These are phyloP conservation scores for Alentia gelatinosa DNA, from an alignment of 2,888 invertebrate species.

Conservation along the genomic window DNA sequence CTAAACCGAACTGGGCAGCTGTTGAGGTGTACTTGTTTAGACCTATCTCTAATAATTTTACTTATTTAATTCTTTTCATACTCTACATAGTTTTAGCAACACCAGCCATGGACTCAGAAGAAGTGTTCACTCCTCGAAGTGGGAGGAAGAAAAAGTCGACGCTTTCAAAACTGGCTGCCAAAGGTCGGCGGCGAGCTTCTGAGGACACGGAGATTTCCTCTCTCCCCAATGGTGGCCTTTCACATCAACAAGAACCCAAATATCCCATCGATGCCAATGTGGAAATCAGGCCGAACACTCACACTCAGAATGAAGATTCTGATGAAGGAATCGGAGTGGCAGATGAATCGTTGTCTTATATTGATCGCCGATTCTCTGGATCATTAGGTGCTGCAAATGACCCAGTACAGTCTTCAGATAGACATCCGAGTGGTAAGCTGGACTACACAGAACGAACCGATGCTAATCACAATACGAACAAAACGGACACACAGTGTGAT, in stretches of 20 bases:
- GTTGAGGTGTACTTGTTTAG: neutral
- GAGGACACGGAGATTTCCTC: neutral
- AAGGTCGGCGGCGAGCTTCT: neutral
- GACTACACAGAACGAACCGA: neutral
- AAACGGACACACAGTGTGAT: neutral
- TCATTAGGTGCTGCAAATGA: neutral
- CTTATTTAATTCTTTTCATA: neutral
- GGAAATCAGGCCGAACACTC: neutral
- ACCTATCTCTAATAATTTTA: neutral
- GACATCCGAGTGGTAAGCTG: neutral
- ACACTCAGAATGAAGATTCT: conserved; percentile 45
- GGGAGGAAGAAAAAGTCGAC: conserved; percentile 57
- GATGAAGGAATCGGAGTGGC: conserved; percentile 54
- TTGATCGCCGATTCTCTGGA: neutral
- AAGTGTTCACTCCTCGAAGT: conserved; percentile 42
- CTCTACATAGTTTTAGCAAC: neutral
- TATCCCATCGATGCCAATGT: conserved; percentile 57
- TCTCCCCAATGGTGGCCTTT: neutral
- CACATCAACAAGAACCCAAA: neutral
- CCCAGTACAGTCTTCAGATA: neutral
- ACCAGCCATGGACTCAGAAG: conserved; percentile 8
- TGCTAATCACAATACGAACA: neutral
- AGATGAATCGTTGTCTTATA: neutral
- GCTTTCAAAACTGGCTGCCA: conserved; percentile 52
- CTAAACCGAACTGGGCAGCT: no score